Conservation (phyloP, 2,888 invertebrate species). For the Dioctria linearis region DNA sequence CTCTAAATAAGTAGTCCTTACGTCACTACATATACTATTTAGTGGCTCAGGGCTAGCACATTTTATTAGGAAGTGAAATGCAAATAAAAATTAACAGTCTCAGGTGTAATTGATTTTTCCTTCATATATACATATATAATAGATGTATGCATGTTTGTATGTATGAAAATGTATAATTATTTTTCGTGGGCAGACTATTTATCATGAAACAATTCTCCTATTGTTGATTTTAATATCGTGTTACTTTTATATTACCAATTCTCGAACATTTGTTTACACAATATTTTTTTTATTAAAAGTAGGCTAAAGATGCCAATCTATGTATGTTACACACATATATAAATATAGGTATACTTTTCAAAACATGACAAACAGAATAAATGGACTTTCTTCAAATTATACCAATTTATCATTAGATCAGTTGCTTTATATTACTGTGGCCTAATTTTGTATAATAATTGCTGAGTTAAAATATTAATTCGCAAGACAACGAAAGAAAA, state of each 20-base stretch:
- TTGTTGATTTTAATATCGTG: not conserved
- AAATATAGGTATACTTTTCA: no score
- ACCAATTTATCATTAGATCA: no score
- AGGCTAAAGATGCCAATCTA: not conserved
- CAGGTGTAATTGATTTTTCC: slow-evolving; percentile 7
- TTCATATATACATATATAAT: not conserved
- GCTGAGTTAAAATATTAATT: no score
- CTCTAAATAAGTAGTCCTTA: not conserved
- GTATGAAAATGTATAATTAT: not conserved
- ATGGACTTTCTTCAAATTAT: no score
- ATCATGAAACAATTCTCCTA: not conserved
- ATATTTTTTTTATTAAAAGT: not conserved
- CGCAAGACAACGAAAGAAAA: no score
- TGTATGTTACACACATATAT: not conserved
- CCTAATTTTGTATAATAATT: no score
- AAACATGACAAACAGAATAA: no score
- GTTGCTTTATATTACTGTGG: no score
- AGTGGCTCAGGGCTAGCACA: not conserved
- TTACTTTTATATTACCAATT: not conserved
- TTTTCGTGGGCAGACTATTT: not conserved
- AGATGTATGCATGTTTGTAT: not conserved
- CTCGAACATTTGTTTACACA: slow-evolving; percentile 4
- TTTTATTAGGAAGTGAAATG: not conserved
- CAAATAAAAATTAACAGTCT: slow-evolving; percentile 9
- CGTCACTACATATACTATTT: not conserved